A percentile compares a stretch with the other conserved stretches of the same genome.
phyloP scores from a whole-genome alignment of 2,797 vertebrate species.

The Monodelphis domestica region DNA sequence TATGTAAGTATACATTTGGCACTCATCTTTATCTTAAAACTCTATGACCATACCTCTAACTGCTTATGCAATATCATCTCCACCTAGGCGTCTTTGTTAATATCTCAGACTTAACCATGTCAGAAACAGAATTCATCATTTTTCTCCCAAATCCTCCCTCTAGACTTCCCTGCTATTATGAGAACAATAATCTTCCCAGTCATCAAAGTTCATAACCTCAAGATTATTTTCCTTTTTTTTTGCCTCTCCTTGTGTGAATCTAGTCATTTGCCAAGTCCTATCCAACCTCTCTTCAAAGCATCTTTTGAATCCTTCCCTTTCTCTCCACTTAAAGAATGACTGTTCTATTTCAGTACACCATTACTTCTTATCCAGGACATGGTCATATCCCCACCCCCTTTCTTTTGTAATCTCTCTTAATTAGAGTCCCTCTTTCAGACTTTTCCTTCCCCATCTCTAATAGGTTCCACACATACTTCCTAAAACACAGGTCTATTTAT shows the following conservation, averaged over 20 bases:
- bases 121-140: background rate
- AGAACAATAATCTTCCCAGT: background rate
- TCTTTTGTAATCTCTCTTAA: slow-evolving; percentile 20
- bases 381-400: background rate
- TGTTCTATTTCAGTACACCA: background rate
- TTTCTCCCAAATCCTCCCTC: background rate
- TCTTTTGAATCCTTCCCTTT: background rate
- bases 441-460: slow-evolving; percentile 7
- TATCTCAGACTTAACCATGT: background rate
- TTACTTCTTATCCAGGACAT: background rate
- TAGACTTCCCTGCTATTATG: background rate
- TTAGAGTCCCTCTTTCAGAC: background rate
- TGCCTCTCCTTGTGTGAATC: background rate
- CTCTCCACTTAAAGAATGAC: background rate
- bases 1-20: background rate
- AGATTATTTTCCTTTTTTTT: background rate
- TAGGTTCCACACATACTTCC: background rate
- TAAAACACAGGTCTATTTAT: slow-evolving; percentile 12
- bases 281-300: background rate
- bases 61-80: background rate
- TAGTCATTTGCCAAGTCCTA: background rate
- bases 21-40: background rate
- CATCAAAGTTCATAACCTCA: background rate
- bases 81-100: background rate
- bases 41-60: background rate